Percentiles rank a stretch among this genome's conserved stretches.
These are phyloP conservation scores for Apotomis betuletana DNA, from an alignment of 2,888 invertebrate species.

Conservation along the genomic window DNA sequence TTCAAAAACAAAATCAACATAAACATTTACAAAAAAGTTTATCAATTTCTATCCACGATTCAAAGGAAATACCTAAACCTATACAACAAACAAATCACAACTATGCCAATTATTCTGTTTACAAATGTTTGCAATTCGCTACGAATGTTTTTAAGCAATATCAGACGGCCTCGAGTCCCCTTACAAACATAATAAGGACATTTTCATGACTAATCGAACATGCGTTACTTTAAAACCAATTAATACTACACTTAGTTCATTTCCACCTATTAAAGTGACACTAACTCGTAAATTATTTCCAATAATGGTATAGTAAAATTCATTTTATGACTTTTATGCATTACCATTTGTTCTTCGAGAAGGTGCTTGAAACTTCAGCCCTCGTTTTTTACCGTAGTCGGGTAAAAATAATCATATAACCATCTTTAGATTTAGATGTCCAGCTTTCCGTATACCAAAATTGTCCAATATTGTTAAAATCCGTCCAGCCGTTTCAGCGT, in stretches of 20 bases:
- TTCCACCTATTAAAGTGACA: background rate
- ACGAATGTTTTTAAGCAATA: background rate
- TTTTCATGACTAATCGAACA: background rate
- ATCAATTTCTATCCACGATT: background rate
- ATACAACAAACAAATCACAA: constrained; percentile 33
- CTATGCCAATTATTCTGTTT: constrained; percentile 32
- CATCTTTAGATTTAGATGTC: too few relatives aligned
- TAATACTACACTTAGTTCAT: background rate
- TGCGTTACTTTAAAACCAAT: background rate
- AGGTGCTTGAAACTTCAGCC: too few relatives aligned
- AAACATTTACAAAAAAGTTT: background rate
- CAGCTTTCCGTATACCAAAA: too few relatives aligned
- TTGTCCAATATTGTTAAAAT: too few relatives aligned
- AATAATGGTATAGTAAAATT: too few relatives aligned
- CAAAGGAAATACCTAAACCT: constrained; percentile 10
- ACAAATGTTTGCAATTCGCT: background rate
- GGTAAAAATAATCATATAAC: too few relatives aligned
- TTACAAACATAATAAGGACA: constrained; percentile 7
- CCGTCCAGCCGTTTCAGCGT: too few relatives aligned
- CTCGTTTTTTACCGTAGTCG: too few relatives aligned
- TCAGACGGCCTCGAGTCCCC: constrained; percentile 6
- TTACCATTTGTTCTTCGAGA: too few relatives aligned
- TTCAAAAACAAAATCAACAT: constrained; percentile 3
- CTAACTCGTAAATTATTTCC: background rate
- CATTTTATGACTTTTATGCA: too few relatives aligned